phyloP scores from a whole-genome alignment of 1,140 invertebrate species.

The Arion vulgaris region DNA sequence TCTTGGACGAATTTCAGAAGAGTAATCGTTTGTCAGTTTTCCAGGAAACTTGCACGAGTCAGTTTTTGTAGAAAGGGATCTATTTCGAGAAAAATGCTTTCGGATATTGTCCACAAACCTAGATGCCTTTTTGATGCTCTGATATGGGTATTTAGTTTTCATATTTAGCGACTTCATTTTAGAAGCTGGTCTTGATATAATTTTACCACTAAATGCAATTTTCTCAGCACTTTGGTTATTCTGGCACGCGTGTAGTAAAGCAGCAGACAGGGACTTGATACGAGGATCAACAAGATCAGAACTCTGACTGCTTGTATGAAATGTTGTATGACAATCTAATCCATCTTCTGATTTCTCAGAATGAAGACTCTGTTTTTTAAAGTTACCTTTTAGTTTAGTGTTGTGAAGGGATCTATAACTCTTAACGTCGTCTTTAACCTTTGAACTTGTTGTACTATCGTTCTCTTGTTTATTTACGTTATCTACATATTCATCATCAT shows the following conservation, averaged over 20 bases:
- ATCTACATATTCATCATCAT: neutral
- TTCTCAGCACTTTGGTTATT: slow-evolving; percentile 3
- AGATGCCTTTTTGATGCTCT: neutral
- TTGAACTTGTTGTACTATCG: neutral
- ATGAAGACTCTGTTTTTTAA: no score
- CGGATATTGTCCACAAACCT: neutral
- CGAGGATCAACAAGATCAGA: slow-evolving; percentile 21
- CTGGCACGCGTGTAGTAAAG: neutral
- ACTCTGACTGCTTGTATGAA: no score
- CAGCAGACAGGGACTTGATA: slow-evolving; percentile 20
- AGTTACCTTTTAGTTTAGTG: no score
- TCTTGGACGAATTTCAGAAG: neutral
- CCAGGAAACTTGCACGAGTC: neutral
- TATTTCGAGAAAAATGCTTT: neutral
- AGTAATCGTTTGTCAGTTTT: neutral
- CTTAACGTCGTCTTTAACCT: neutral
- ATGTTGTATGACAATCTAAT: no score
- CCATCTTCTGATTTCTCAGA: no score
- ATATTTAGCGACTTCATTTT: neutral
- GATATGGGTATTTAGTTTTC: neutral
- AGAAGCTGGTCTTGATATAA: neutral
- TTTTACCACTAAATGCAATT: slow-evolving; percentile 13
- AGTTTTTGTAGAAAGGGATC: neutral
- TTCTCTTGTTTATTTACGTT: neutral
- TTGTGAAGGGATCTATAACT: neutral